Percentiles rank a stretch among this genome's conserved stretches.
phyloP scores from a whole-genome alignment of 1,140 invertebrate genomes.

The Centruroides sculpturatus region DNA sequence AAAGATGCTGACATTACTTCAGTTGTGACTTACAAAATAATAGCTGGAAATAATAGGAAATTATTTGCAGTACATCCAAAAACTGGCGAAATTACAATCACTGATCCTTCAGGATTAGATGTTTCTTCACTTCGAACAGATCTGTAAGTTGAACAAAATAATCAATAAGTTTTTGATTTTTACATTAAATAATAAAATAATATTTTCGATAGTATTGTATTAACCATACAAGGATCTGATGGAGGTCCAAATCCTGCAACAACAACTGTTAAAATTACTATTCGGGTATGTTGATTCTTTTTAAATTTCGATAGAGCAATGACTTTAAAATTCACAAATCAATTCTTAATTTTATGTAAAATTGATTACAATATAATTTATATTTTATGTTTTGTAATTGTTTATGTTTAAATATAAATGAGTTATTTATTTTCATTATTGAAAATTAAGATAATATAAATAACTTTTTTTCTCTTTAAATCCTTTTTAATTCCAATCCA shows the following conservation, averaged over 20 bases:
- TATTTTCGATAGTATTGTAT: slow-evolving; percentile 7
- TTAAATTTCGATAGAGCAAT: neutral
- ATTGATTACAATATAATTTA: too few relatives aligned
- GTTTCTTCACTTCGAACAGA: slow-evolving; percentile 43
- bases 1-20: slow-evolving; percentile 65
- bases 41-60: slow-evolving; percentile 43
- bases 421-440: too few relatives aligned
- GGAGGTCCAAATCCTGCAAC: slow-evolving; percentile 15
- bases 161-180: neutral
- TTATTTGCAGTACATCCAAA: slow-evolving; percentile 51
- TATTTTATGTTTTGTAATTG: too few relatives aligned
- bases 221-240: slow-evolving; percentile 17
- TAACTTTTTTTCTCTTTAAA: too few relatives aligned
- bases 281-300: slow-evolving; percentile 35
- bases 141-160: slow-evolving; percentile 17
- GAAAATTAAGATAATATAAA: too few relatives aligned
- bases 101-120: slow-evolving; percentile 42
- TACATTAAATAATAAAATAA: neutral
- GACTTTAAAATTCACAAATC: too few relatives aligned
- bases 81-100: slow-evolving; percentile 50
- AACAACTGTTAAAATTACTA: slow-evolving; percentile 41
- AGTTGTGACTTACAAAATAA: slow-evolving; percentile 55
- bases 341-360: too few relatives aligned
- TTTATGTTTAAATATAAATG: too few relatives aligned
- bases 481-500: too few relatives aligned